Evolutionary conservation across 2,797 vertebrate species (phyloP).

Genomic region (Rhyacichthys aspro): DNA sequence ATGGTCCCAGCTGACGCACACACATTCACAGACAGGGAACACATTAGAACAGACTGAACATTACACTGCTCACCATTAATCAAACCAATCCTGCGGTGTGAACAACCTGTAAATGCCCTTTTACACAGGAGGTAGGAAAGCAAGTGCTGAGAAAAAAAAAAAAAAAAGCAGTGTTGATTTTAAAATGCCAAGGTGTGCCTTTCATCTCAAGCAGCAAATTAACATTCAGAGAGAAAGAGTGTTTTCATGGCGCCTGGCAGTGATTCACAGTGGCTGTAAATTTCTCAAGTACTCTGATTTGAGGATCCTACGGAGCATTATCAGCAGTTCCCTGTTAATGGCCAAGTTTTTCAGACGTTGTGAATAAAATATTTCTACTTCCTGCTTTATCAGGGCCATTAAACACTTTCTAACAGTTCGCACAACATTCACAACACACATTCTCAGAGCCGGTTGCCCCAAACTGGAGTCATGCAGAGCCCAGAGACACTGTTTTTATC

Average conservation of each 20-base stretch:
- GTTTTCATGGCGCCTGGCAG: conserved; percentile 31
- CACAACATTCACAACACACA: background rate
- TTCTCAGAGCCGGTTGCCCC: conserved; percentile 41
- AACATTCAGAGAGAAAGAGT: conserved; percentile 6
- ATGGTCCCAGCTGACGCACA: conserved; percentile 87
- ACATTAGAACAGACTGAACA: background rate
- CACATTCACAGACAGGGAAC: rapidly evolving
- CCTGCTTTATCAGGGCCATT: conserved; percentile 58
- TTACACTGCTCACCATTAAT: too few relatives aligned
- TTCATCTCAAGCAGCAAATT: conserved; percentile 22
- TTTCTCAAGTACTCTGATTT: conserved; percentile 25
- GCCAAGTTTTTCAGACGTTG: conserved; percentile 29
- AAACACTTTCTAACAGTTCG: conserved; percentile 52
- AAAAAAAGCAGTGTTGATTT: conserved; percentile 8
- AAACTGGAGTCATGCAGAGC: conserved; percentile 31
- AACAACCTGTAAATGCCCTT: too few relatives aligned
- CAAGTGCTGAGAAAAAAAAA: background rate
- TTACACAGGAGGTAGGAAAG: background rate
- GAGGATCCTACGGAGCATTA: conserved; percentile 39
- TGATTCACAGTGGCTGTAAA: conserved; percentile 35
- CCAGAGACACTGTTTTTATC: conserved; percentile 78
- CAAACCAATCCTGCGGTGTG: too few relatives aligned
- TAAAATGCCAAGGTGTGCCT: conserved; percentile 11
- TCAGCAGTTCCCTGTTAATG: conserved; percentile 55
- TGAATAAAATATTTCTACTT: conserved; percentile 61